phyloP scores from a whole-genome alignment of 2,113 vertebrate genomes.

The Numenius arquata region DNA sequence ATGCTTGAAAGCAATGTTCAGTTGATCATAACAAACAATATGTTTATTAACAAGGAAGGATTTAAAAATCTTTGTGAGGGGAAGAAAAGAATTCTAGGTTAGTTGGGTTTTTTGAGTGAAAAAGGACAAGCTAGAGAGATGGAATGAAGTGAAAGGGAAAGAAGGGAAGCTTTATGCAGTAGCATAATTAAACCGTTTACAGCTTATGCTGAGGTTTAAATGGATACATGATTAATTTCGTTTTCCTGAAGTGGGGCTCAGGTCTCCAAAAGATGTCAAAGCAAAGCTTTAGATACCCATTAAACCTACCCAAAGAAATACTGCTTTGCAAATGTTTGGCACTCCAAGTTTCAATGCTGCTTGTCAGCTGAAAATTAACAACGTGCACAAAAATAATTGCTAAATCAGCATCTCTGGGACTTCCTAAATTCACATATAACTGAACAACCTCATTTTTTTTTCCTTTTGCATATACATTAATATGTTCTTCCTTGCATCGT shows the following conservation, averaged over 20 bases:
- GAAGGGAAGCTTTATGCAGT: neutral
- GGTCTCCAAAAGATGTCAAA: neutral
- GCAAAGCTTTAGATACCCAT: neutral
- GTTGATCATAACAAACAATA: neutral
- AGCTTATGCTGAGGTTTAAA: neutral
- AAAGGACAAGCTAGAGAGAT: neutral
- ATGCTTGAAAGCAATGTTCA: neutral
- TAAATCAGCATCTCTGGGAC: neutral
- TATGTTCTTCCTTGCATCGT: neutral
- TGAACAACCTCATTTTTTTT: neutral
- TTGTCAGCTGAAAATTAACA: slow-evolving; percentile 48
- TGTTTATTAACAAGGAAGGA: neutral
- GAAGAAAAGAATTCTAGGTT: neutral
- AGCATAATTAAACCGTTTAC: neutral
- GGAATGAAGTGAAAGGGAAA: neutral
- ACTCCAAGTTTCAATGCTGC: neutral
- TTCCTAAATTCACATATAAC: neutral
- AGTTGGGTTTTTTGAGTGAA: neutral
- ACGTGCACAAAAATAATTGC: neutral
- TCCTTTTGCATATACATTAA: neutral
- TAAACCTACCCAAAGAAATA: slow-evolving; percentile 1
- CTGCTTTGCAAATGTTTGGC: slow-evolving; percentile 1
- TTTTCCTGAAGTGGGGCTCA: neutral
- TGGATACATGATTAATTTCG: neutral
- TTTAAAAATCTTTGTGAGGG: neutral